Conservation (phyloP, 2,888 invertebrate genomes). For the Cotesia congregata region DNA sequence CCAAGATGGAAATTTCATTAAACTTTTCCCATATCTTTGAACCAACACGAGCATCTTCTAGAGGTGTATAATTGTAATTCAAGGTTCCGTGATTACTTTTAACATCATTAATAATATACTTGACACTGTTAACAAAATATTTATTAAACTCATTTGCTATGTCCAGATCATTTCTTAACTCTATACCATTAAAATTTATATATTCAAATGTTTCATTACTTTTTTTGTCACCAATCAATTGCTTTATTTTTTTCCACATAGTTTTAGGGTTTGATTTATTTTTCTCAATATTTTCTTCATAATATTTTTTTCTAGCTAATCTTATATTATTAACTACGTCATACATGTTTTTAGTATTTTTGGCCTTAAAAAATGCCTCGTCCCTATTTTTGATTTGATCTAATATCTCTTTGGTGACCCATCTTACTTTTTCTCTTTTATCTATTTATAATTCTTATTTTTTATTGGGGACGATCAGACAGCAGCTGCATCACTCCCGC, state of each 20-base stretch:
- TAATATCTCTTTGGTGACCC: conserved; percentile 23
- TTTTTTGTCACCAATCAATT: conserved; percentile 32
- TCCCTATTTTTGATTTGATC: conserved; percentile 18
- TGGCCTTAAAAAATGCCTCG: conserved; percentile 18
- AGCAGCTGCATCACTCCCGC: too few species aligned
- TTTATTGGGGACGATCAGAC: too few species aligned
- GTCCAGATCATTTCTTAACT: neutral
- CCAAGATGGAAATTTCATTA: conserved; percentile 20
- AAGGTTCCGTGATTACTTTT: conserved; percentile 21
- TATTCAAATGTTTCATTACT: neutral
- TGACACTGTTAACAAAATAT: conserved; percentile 36
- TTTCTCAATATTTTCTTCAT: conserved; percentile 34
- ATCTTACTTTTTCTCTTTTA: conserved; percentile 28
- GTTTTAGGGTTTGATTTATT: conserved; percentile 10
- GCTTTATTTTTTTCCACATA: conserved; percentile 34
- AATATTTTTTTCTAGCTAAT: conserved; percentile 29
- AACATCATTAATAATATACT: conserved; percentile 31
- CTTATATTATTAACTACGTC: conserved; percentile 8
- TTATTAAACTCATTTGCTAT: conserved; percentile 33
- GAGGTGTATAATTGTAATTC: conserved; percentile 29
- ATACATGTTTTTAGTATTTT: neutral
- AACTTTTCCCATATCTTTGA: conserved; percentile 30
- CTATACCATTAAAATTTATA: conserved; percentile 24
- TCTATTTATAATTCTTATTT: neutral
- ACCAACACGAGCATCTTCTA: conserved; percentile 18